A percentile compares a stretch with the other conserved stretches of the same genome.
phyloP scores from a whole-genome alignment of 2,888 invertebrate genomes.

The Hemaris fuciformis region DNA sequence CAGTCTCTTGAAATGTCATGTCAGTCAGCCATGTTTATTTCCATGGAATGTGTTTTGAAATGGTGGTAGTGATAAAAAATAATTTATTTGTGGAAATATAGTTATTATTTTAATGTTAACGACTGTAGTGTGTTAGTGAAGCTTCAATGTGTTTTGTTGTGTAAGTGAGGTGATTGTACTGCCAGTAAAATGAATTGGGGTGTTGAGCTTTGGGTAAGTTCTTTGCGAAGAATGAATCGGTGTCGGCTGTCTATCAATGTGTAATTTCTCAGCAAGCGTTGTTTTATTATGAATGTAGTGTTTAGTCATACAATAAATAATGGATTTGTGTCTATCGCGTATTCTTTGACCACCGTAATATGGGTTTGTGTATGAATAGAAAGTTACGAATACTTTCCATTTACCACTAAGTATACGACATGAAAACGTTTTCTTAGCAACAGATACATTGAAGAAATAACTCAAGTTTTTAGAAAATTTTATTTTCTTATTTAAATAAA shows the following conservation, averaged over 20 bases:
- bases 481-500: too few species aligned
- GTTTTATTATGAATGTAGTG: neutral
- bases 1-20: constrained; percentile 47
- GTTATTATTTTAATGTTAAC: constrained; percentile 45
- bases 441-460: neutral
- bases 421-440: constrained; percentile 1
- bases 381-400: constrained; percentile 10
- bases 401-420: neutral
- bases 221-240: constrained; percentile 28
- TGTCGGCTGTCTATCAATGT: constrained; percentile 11
- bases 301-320: neutral
- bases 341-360: neutral
- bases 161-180: constrained; percentile 67
- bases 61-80: constrained; percentile 72
- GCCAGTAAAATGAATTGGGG: constrained; percentile 84
- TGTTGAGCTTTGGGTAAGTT: constrained; percentile 85
- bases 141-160: constrained; percentile 74
- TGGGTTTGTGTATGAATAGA: neutral
- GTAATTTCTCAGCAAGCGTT: neutral
- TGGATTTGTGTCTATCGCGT: neutral
- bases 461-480: neutral
- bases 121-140: constrained; percentile 62
- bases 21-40: constrained; percentile 80
- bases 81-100: constrained; percentile 57
- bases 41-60: constrained; percentile 70